Evolutionary conservation across 2,888 invertebrate species (phyloP).

Genomic region (Dicroscelio sp.): DNA sequence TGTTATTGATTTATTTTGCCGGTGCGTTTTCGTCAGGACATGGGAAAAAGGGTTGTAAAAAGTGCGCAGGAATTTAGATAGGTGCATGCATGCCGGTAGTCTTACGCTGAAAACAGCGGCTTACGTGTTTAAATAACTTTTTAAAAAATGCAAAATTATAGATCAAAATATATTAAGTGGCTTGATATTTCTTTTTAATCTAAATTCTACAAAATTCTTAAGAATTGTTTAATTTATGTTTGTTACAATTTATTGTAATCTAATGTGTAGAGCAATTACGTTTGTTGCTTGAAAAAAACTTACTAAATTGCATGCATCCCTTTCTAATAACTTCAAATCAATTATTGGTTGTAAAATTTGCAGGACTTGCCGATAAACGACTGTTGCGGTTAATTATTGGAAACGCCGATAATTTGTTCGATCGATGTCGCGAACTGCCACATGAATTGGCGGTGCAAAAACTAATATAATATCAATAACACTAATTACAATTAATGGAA

Average conservation of each 20-base stretch:
- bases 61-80: background rate
- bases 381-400: conserved; percentile 74
- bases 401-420: conserved; percentile 62
- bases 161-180: no score
- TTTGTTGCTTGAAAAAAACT: no score
- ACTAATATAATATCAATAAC: conserved; percentile 60
- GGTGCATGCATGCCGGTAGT: no score
- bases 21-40: conserved; percentile 21
- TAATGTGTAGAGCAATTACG: no score
- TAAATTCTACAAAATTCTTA: no score
- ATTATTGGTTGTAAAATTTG: conserved; percentile 59
- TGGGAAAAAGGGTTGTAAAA: conserved; percentile 21
- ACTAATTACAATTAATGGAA: conserved; percentile 66
- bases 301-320: conserved; percentile 28
- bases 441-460: conserved; percentile 46
- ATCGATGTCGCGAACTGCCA: conserved; percentile 50
- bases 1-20: conserved; percentile 62
- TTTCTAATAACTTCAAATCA: conserved; percentile 60
- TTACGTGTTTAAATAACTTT: no score
- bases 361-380: conserved; percentile 54
- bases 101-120: no score
- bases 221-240: no score
- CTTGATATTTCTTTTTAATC: no score
- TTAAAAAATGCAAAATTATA: no score
- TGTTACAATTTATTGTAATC: no score